Base-by-base conservation (phyloP, 2,797 vertebrate species). In the Leuciscus waleckii region DNA sequence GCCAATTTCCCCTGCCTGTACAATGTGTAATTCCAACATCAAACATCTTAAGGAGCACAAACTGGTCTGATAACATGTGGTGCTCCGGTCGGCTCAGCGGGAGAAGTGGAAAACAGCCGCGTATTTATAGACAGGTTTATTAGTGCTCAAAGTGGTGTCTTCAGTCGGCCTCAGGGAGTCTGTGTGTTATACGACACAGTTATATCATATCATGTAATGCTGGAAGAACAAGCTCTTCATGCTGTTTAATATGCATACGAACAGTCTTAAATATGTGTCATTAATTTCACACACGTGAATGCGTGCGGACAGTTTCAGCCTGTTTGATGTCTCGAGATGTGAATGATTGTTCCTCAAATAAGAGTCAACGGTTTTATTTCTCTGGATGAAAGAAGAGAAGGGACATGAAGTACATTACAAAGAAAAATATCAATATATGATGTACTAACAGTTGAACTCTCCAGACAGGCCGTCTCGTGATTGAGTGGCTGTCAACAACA, bases 401-500 rank as follows among this genome's bases (percentile, higher is more conserved):
- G 23, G 3, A 43, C 67, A 81, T 58, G 39, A 78, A 78, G 54
- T 70, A 41, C 39, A 73, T 74, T 74, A 61, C 10, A 82, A 46
- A n/a, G 26, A 63, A 5, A 61, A n/a, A 46, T 49, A 74, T 82
- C 54, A 82, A 46, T 43, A 49, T 63, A 41, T 61, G 68, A 43
- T 32, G 5, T 61, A 14, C 37, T 21, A 35, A 16, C 63, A 41
- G 46, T 6, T 70, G 67, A 81, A 56, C 49, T 70, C 26, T 21
- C 13, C 29, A 10, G 43, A n/a, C 29, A 10, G 13, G 5, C 19
- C 16, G 35, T 61, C 54, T 46, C 21, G 14, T 35, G 81, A 83
- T 23, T 51, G 41, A 82, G 74, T 35, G 54, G 13, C 39, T 74
- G 54, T 82, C 68, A 6, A 29, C 4, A 63, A 14, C 19, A 11